Evolutionary conservation across 2,113 vertebrate genomes (phyloP).

Genomic region (Telmatochromis bifrenatus): DNA sequence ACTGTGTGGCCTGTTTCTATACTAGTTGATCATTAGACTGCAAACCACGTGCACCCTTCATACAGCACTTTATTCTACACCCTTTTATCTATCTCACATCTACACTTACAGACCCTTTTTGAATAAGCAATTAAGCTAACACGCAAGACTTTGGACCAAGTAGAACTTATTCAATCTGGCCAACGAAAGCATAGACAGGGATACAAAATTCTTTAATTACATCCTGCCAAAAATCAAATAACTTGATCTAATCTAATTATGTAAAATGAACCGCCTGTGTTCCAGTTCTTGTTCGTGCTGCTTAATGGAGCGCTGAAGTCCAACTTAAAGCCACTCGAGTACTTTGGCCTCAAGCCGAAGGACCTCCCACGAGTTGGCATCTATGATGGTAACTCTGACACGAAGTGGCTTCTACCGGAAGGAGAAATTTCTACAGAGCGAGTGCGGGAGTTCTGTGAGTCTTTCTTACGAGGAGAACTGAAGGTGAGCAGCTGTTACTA

Average conservation of each 20-base stretch:
- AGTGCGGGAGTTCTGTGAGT: constrained; percentile 77
- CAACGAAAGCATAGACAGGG: not conserved
- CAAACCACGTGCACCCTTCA: not conserved
- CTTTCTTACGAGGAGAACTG: constrained; percentile 72
- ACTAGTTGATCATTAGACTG: not conserved
- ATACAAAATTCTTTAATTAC: not conserved
- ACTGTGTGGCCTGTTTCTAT: not conserved
- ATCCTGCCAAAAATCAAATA: not conserved
- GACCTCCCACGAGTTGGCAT: constrained; percentile 84
- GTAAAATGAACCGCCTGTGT: not conserved
- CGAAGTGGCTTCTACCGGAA: constrained; percentile 71
- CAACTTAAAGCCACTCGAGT: constrained; percentile 72
- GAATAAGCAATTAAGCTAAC: not conserved
- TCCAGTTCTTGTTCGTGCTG: constrained; percentile 87
- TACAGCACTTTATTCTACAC: not conserved
- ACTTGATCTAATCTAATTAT: not conserved
- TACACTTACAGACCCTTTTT: not conserved
- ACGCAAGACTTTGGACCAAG: not conserved
- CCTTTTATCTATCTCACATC: not conserved
- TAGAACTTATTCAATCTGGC: not conserved
- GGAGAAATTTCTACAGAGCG: constrained; percentile 68
- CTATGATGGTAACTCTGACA: constrained; percentile 73
- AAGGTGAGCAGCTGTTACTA: constrained; percentile 52
- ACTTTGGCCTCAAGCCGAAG: constrained; percentile 78
- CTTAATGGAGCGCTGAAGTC: constrained; percentile 73